A percentile compares a stretch with the other conserved stretches of the same genome.
Evolutionary conservation across 2,888 invertebrate genomes (phyloP).

Genomic region (Epinotia demarniana): DNA sequence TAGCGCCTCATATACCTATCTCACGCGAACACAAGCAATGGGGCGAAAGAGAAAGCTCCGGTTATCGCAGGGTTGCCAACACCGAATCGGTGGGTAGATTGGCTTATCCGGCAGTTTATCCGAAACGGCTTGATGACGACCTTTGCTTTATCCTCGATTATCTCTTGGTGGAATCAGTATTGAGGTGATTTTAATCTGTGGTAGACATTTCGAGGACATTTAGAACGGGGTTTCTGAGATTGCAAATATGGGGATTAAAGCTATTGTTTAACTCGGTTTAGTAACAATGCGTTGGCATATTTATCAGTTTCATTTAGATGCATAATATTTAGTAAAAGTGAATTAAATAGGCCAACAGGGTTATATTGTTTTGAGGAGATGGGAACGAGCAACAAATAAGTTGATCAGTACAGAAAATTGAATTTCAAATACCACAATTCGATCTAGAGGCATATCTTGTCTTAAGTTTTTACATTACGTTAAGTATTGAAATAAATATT

Average conservation of each 20-base stretch:
- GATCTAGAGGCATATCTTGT: too few species aligned
- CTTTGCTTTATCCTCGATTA: slow-evolving; percentile 51
- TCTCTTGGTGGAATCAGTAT: slow-evolving; percentile 51
- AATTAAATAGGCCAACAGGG: too few species aligned
- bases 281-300: neutral
- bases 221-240: neutral
- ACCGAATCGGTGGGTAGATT: slow-evolving; percentile 39
- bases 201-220: slow-evolving; percentile 41
- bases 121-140: slow-evolving; percentile 53
- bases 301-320: too few species aligned
- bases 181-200: slow-evolving; percentile 46
- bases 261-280: slow-evolving; percentile 1
- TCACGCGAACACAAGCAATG: slow-evolving; percentile 13
- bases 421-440: too few species aligned
- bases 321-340: neutral
- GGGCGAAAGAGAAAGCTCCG: slow-evolving; percentile 17
- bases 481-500: too few species aligned
- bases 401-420: too few species aligned
- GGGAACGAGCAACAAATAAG: too few species aligned
- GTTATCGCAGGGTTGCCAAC: slow-evolving; percentile 30
- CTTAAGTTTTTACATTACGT: too few species aligned
- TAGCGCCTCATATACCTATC: slow-evolving; percentile 18
- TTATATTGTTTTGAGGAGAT: too few species aligned
- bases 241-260: slow-evolving; percentile 10
- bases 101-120: slow-evolving; percentile 45